A percentile compares a stretch with the other conserved stretches of the same genome.
phyloP scores from a whole-genome alignment of 1,140 invertebrate genomes.

The Sycophaga agraensis region DNA sequence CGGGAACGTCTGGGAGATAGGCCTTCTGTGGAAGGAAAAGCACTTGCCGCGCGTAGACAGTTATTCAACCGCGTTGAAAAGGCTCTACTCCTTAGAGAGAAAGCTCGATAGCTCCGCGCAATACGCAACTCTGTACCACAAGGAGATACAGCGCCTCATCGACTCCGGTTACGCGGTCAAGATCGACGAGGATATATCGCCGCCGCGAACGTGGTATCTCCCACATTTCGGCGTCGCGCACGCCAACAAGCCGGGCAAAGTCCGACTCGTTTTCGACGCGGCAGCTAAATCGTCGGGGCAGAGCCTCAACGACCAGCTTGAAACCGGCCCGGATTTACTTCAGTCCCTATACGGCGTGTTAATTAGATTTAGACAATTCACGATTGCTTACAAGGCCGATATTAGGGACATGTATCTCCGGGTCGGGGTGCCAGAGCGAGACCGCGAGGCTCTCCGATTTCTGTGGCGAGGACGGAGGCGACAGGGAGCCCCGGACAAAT shows the following conservation, averaged over 20 bases:
- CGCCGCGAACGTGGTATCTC: background rate
- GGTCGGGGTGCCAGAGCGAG: background rate
- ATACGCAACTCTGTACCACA: background rate
- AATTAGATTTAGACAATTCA: background rate
- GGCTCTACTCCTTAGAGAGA: background rate
- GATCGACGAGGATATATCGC: too few relatives aligned
- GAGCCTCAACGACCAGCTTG: background rate
- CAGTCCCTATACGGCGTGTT: background rate
- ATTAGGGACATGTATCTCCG: conserved; percentile 5
- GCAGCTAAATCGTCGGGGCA: background rate
- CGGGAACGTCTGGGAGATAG: background rate
- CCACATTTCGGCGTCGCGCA: background rate
- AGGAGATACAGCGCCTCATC: background rate
- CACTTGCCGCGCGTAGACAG: background rate
- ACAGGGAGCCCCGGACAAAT: background rate
- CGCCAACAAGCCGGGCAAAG: background rate
- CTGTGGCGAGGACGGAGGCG: conserved; percentile 15
- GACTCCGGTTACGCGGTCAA: background rate
- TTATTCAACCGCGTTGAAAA: background rate
- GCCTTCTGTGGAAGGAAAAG: background rate
- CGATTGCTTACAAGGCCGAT: background rate
- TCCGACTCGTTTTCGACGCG: background rate
- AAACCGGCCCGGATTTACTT: background rate
- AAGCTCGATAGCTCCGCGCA: background rate
- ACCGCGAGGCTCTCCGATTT: conserved; percentile 1